Evolutionary conservation across 2,797 vertebrate genomes (phyloP).

Genomic region (Molossus alvarezi): DNA sequence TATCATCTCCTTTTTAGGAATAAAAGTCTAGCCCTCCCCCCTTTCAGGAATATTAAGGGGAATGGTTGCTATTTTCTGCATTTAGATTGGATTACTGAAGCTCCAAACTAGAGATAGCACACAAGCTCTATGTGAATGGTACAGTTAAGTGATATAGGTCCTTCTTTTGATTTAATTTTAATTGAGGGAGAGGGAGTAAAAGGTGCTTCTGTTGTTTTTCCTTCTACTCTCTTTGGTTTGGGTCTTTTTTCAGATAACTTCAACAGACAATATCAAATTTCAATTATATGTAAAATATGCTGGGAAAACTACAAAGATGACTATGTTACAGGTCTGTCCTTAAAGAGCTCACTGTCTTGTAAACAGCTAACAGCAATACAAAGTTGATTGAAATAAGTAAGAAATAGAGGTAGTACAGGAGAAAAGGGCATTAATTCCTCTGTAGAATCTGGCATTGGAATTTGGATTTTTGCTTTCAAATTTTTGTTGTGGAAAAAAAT

Average conservation of each 20-base stretch:
- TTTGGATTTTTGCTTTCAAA: conserved; percentile 54
- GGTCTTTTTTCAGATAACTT: neutral
- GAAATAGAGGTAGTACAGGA: neutral
- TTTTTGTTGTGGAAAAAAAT: conserved; percentile 23
- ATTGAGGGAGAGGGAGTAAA: neutral
- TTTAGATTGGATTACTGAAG: conserved; percentile 33
- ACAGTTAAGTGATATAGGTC: neutral
- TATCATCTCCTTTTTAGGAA: conserved; percentile 32
- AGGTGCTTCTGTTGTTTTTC: conserved; percentile 2
- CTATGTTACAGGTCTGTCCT: neutral
- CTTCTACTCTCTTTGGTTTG: conserved; percentile 27
- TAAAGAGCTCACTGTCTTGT: neutral
- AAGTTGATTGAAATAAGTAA: neutral
- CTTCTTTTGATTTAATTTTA: conserved; percentile 34
- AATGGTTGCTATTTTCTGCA: neutral
- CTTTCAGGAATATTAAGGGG: neutral
- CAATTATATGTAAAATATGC: neutral
- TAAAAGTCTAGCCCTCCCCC: neutral
- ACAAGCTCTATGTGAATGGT: neutral
- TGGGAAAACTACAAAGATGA: neutral
- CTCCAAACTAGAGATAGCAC: neutral
- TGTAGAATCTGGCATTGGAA: conserved; percentile 11
- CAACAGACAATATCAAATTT: neutral
- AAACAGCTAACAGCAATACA: neutral
- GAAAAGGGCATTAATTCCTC: neutral